These are phyloP conservation scores for Pterostichus niger DNA, from an alignment of 2,888 invertebrate species.

Conservation along the genomic window DNA sequence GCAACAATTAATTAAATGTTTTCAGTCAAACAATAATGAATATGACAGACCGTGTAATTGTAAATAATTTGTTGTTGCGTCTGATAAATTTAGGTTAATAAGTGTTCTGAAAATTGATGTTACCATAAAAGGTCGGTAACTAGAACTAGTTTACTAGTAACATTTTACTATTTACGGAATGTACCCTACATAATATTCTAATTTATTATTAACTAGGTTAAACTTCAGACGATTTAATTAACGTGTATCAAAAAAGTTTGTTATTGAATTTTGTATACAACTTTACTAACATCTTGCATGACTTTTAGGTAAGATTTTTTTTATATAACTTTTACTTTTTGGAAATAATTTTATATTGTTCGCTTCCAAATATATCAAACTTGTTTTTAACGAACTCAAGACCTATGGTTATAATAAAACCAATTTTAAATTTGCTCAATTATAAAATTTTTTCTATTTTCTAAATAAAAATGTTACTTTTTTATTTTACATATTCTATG, in stretches of 20 bases:
- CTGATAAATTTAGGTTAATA: neutral
- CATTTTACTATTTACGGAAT: slow-evolving; percentile 7
- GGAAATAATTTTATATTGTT: neutral
- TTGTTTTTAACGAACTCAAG: neutral
- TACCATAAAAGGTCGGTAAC: neutral
- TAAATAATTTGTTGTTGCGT: slow-evolving; percentile 21
- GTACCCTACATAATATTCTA: neutral
- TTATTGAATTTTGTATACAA: slow-evolving; percentile 7
- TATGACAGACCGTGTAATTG: neutral
- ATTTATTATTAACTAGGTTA: slow-evolving; percentile 17
- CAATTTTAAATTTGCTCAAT: neutral
- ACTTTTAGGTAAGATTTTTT: slow-evolving; percentile 7
- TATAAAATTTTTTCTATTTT: neutral
- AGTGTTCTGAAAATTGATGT: slow-evolving; percentile 5
- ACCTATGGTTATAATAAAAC: neutral
- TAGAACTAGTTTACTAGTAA: slow-evolving; percentile 12
- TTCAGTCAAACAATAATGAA: too few relatives aligned
- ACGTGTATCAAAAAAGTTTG: neutral
- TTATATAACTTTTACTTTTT: neutral
- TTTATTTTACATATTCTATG: neutral
- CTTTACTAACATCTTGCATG: neutral
- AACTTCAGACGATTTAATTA: too few relatives aligned
- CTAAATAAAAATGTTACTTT: neutral
- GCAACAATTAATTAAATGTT: neutral
- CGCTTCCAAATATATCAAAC: neutral